phyloP scores from a whole-genome alignment of 2,797 vertebrate species.

The Sebastes taczanowskii region DNA sequence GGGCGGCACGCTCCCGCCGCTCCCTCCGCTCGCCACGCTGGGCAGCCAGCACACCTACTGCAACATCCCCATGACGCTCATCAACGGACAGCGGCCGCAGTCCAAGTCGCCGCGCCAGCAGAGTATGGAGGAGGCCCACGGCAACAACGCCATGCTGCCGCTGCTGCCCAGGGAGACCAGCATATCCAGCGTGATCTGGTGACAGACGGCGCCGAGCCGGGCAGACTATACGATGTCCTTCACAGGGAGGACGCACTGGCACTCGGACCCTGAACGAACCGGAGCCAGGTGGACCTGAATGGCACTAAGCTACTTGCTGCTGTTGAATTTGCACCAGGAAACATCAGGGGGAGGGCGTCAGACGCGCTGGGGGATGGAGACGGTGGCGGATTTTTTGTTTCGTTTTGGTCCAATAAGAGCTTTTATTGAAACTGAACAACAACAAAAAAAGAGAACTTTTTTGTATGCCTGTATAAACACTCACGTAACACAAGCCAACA shows the following conservation, averaged over 20 bases:
- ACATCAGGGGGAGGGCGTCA: slow-evolving; percentile 24
- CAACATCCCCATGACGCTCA: slow-evolving; percentile 99
- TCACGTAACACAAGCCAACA: slow-evolving; percentile 75
- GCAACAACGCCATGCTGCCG: slow-evolving; percentile 97
- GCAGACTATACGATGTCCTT: slow-evolving; percentile 21
- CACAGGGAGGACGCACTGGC: slow-evolving; percentile 49
- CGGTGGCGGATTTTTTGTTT: not conserved
- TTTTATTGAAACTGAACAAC: slow-evolving; percentile 58
- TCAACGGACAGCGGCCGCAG: slow-evolving; percentile 95
- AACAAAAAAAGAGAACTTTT: slow-evolving; percentile 47
- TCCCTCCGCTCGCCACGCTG: slow-evolving; percentile 91
- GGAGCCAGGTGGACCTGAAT: slow-evolving; percentile 39
- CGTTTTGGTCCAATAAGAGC: slow-evolving; percentile 62
- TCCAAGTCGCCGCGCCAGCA: slow-evolving; percentile 89
- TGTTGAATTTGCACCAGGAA: slow-evolving; percentile 74
- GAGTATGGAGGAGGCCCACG: slow-evolving; percentile 94
- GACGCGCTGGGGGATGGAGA: slow-evolving; percentile 16
- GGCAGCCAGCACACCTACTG: slow-evolving; percentile 99
- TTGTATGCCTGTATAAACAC: slow-evolving; percentile 75
- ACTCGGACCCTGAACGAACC: slow-evolving; percentile 41
- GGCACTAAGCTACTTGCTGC: slow-evolving; percentile 66
- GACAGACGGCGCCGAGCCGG: slow-evolving; percentile 30
- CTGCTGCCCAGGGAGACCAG: slow-evolving; percentile 97
- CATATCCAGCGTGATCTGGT: slow-evolving; percentile 99
- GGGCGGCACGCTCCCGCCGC: slow-evolving; percentile 91